Evolutionary conservation across 1,140 invertebrate species (phyloP), one percentile per base, ranked within the genome.

Genomic region (Drosophila melanica): DNA sequence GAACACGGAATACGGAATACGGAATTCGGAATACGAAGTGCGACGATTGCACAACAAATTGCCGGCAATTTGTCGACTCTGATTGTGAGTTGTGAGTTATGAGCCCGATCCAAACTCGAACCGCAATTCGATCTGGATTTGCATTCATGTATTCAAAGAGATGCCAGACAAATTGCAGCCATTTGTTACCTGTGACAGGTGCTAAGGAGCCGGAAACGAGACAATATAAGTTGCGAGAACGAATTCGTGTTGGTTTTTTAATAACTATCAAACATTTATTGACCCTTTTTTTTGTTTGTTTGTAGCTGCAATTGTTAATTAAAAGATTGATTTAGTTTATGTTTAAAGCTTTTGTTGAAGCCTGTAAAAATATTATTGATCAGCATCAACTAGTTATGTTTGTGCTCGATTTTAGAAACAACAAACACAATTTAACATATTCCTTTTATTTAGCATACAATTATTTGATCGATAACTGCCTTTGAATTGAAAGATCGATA

Each of bases 41-140:
- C 44, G 37, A 6, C 75, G 59, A 78, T 78, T 78, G 75, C 75
- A 57, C 57, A 81, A 81, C 27, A 74, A 74, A 81, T 81, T 69
- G 70, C 60, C 60, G 41, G 41, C 74, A 57, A 81, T 81, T 81
- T 77, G 58, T 81, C 79, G 62, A 54, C 30, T 55, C 65, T 20
- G 16, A 66, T 53, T 57, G 54, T 67, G 48, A 66, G 41, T 59
- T 39, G 54, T 67, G 48, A 66, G 41, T 59, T 39, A 62, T 54
- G 33, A 45, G 30, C n/a, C 42, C 44, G 44, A 58, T 53, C 23
- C 62, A 27, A 20, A 50, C 27, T 37, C 16, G 45, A 23, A 44
- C 16, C 11, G 16, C 27, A 41, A 63, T 54, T 20, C 33, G 12
- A 58, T 58, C 23, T 5, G 51, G 11, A 11, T 54, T 42, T 37